A percentile compares a stretch with the other conserved stretches of the same genome.
These are phyloP conservation scores for Acronicta psi DNA, from an alignment of 2,888 invertebrate genomes.

Conservation along the genomic window DNA sequence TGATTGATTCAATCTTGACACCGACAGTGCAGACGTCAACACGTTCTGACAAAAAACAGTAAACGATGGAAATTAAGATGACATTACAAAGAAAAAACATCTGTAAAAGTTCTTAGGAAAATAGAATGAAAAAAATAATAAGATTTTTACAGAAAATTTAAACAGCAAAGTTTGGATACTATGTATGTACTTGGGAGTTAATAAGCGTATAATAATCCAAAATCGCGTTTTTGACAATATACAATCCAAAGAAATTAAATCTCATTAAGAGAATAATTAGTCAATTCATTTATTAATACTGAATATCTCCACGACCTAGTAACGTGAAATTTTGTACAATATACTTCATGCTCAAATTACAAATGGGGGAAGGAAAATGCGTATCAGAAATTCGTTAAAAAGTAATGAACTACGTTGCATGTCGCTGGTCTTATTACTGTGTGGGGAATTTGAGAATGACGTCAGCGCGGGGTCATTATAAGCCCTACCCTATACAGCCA, in stretches of 20 bases:
- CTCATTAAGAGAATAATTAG: too few species aligned
- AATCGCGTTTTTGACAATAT: too few species aligned
- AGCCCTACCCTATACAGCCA: slow-evolving; percentile 24
- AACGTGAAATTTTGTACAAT: too few species aligned
- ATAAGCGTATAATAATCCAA: too few species aligned
- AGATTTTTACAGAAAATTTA: too few species aligned
- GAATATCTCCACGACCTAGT: too few species aligned
- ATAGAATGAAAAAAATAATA: too few species aligned
- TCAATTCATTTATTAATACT: too few species aligned
- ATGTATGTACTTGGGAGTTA: too few species aligned
- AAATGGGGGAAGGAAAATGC: background rate
- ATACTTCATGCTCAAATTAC: background rate
- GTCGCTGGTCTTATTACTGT: slow-evolving; percentile 21
- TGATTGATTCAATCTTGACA: slow-evolving; percentile 4
- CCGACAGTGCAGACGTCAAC: background rate
- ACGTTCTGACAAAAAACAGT: background rate
- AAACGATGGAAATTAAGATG: background rate
- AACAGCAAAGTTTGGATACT: too few species aligned
- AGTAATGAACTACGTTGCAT: slow-evolving; percentile 9
- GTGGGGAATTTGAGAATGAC: slow-evolving; percentile 51
- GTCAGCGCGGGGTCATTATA: slow-evolving; percentile 40
- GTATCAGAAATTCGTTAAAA: background rate
- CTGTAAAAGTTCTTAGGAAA: too few species aligned
- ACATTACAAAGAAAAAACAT: background rate
- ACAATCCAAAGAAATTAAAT: too few species aligned